Conservation (phyloP, 2,888 invertebrate species). For the Unio delphinus region DNA sequence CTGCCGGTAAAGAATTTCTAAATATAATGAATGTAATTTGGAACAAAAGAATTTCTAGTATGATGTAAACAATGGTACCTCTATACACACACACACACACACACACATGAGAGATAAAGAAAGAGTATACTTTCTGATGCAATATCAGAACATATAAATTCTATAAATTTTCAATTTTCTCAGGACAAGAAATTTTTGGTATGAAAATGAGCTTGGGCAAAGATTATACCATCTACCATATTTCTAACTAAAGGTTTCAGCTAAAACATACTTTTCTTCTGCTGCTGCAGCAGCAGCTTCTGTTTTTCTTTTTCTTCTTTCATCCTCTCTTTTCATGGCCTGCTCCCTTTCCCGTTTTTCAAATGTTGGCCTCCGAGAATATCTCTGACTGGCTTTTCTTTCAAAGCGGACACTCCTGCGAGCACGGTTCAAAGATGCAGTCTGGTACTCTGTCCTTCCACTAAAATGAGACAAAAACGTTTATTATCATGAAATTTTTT, state of each 20-base stretch:
- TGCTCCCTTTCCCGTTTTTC: slow-evolving; percentile 62
- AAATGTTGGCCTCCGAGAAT: slow-evolving; percentile 83
- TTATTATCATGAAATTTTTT: no score
- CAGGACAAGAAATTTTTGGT: no score
- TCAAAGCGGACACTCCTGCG: slow-evolving; percentile 96
- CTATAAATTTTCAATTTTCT: no score
- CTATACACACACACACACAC: no score
- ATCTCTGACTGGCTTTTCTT: slow-evolving; percentile 95
- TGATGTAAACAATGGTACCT: no score
- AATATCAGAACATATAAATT: no score
- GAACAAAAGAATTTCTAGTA: no score
- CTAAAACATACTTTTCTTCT: not conserved
- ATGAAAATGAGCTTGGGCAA: not conserved
- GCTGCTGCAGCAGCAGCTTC: slow-evolving; percentile 12
- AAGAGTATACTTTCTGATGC: no score
- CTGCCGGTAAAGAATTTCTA: no score
- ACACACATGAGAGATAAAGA: no score
- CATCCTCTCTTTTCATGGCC: slow-evolving; percentile 45
- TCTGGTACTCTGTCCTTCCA: slow-evolving; percentile 98
- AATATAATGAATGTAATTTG: no score
- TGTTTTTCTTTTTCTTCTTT: slow-evolving; percentile 36
- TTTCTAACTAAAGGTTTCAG: not conserved
- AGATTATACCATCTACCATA: no score
- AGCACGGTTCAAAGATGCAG: slow-evolving; percentile 86
- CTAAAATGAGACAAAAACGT: slow-evolving; percentile 72